Base-by-base conservation (phyloP, 2,113 vertebrate species). In the Stegastes partitus region DNA sequence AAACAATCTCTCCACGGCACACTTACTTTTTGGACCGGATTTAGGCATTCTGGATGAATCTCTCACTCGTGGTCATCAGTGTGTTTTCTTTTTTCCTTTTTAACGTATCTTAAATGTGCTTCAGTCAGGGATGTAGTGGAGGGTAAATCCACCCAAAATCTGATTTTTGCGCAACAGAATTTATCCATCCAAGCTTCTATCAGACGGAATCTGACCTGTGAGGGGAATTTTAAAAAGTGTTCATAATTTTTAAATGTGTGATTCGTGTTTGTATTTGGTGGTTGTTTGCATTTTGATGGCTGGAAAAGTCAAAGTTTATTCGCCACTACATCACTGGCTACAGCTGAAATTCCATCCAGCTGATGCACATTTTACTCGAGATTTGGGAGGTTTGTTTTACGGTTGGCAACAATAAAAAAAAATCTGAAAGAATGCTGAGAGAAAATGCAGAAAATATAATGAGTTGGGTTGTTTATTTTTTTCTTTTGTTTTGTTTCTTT, bases 81-180 rank as follows among this genome's bases (percentile, higher is more conserved):
- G 83, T 77, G 79, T 77, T 68, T 78, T 31, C 3, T 7, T 10
- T 31, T 11, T 7, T 10, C 19, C 44, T 16, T 11, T 66, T 84
- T 77, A 0, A 61, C 79, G 79, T 55, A 42, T 58, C n/a, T 19
- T 2, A 49, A n/a, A 15, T 42, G 54, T 54, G 74, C 70, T 75
- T 22, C 79, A 71, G 89, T 83, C 85, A 77, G 83, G 69, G 84
- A 81, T 77, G 83, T 54, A 77, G 49, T 77, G 86, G 76, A 87
- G 65, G 59, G 16, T 15, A 25, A 74, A 73, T 22, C 25, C 39
- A 25, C 16, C 16, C 37, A 68, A 53, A 49, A 26, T 63, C 19
- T 18, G 31, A 25, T 51, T 63, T n/a, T 56, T 80, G 59, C 61
- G 82, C 78, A 86, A 59, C 50, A 65, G 31, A 74, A 64, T 19